Evolutionary conservation across 2,113 vertebrate genomes (phyloP).

Genomic region (Hiodon alosoides): DNA sequence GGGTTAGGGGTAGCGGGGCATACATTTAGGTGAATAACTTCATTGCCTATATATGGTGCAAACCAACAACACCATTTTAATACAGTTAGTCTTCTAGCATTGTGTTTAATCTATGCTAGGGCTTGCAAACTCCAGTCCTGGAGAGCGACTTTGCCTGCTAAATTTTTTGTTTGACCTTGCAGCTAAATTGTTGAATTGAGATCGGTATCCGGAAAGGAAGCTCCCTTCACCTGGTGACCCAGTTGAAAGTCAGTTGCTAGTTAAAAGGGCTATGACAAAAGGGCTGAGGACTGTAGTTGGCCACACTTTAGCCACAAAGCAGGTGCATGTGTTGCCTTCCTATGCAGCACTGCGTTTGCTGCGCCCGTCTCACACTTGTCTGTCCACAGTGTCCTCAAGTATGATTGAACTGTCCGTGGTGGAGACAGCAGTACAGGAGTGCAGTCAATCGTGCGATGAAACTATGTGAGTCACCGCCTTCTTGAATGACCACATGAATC

Average conservation of each 20-base stretch:
- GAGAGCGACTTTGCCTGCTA: too few relatives aligned
- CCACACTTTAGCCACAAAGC: too few relatives aligned
- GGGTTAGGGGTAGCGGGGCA: not conserved
- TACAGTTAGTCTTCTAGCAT: not conserved
- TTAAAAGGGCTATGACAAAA: too few relatives aligned
- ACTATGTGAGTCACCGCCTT: slow-evolving; percentile 65
- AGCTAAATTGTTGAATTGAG: too few relatives aligned
- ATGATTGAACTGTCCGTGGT: slow-evolving; percentile 83
- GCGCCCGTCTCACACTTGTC: not conserved
- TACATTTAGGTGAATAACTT: not conserved
- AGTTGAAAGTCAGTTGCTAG: too few relatives aligned
- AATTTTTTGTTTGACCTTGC: not conserved
- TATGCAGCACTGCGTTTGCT: not conserved
- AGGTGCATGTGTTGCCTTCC: not conserved
- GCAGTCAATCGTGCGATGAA: slow-evolving; percentile 80
- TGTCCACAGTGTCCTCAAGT: slow-evolving; percentile 74
- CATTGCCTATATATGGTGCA: not conserved
- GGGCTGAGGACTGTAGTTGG: too few relatives aligned
- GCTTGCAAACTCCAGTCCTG: too few relatives aligned
- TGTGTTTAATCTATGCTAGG: too few relatives aligned
- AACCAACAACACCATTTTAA: not conserved
- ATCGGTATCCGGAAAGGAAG: too few relatives aligned
- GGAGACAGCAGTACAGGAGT: slow-evolving; percentile 85
- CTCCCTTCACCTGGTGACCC: too few relatives aligned
- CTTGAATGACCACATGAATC: not conserved